Evolutionary conservation across 2,797 vertebrate genomes (phyloP), one percentile per base, ranked within the genome.

Genomic region (Characodon lateralis): DNA sequence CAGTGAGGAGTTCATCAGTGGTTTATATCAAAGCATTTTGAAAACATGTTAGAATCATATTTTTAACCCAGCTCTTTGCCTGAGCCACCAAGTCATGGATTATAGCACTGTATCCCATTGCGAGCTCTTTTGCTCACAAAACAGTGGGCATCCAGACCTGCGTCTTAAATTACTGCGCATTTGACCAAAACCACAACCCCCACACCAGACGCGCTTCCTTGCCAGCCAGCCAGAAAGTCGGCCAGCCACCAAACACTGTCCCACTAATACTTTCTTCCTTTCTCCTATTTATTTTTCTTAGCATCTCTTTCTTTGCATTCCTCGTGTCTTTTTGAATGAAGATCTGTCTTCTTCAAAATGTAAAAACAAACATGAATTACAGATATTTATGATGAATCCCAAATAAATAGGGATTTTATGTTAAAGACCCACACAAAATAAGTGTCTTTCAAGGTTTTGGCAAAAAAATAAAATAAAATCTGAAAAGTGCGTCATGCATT

Each of bases 161-260:
- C 83, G 85, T 85, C 91, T 87, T 91, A 93, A 95, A 95, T 95
- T 93, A 87, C 73, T 50, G 43, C 8, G 28, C 86, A 86, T 89
- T 88, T 85, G 76, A 86, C 91, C 91, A 88, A 95, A 95, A 94
- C 94, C 93, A 78, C 93, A 94, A 87, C 92, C 90, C 89, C 89
- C 89, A 84, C 87, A 93, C 92, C 93, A 91, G 90, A 92, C 87
- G 46, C 77, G 71, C 80, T 87, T 87, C 82, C 68, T 79, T 87
- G 87, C 91, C 90, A 94, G 87, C 83, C 91, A 94, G 93, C 87
- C 92, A 89, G 91, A 81, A 81, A 93, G 93, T 91, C 90, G 63
- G 90, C 92, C 93, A 94, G 85, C 63, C 20, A 91, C 83, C 90
- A 92, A 92, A 91, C 76, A 88, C 76, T 80, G 73, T 82, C 78